A percentile compares a stretch with the other conserved stretches of the same genome.
These are phyloP conservation scores for Athetis lepigone DNA, from an alignment of 2,888 invertebrate genomes.

Conservation along the genomic window DNA sequence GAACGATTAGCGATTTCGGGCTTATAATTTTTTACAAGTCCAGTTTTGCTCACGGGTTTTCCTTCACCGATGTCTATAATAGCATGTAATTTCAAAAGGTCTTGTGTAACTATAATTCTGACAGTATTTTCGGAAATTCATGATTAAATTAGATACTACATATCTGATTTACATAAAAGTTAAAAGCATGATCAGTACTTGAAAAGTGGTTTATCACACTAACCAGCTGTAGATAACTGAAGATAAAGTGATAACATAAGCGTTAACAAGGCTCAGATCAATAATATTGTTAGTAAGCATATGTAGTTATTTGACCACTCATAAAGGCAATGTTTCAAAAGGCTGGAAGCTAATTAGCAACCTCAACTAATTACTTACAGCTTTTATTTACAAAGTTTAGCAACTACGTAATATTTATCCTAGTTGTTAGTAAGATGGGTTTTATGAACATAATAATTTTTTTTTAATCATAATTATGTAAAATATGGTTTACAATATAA, in stretches of 20 bases:
- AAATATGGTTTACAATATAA: too few relatives aligned
- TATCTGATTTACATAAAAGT: conserved; percentile 12
- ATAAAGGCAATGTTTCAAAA: neutral
- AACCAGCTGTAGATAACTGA: conserved; percentile 41
- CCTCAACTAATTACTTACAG: too few relatives aligned
- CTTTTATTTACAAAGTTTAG: neutral
- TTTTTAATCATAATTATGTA: too few relatives aligned
- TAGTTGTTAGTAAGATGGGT: neutral
- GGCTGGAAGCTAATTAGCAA: too few relatives aligned
- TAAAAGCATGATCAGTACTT: conserved; percentile 12
- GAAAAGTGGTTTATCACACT: conserved; percentile 37
- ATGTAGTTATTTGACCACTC: too few relatives aligned
- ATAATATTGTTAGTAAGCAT: conserved; percentile 23
- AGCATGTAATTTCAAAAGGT: neutral
- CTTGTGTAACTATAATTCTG: neutral
- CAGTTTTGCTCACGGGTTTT: too few relatives aligned
- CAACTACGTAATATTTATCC: neutral
- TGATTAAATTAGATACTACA: conserved; percentile 26
- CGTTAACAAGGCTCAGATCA: conserved; percentile 36
- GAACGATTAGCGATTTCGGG: too few relatives aligned
- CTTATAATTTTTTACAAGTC: too few relatives aligned
- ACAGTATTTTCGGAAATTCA: neutral
- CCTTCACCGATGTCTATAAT: too few relatives aligned
- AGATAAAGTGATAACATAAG: conserved; percentile 46
- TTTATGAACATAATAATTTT: conserved; percentile 3